Evolutionary conservation across 2,888 invertebrate genomes (phyloP), one percentile per base, ranked within the genome.

Genomic region (Oegoconia quadripuncta): DNA sequence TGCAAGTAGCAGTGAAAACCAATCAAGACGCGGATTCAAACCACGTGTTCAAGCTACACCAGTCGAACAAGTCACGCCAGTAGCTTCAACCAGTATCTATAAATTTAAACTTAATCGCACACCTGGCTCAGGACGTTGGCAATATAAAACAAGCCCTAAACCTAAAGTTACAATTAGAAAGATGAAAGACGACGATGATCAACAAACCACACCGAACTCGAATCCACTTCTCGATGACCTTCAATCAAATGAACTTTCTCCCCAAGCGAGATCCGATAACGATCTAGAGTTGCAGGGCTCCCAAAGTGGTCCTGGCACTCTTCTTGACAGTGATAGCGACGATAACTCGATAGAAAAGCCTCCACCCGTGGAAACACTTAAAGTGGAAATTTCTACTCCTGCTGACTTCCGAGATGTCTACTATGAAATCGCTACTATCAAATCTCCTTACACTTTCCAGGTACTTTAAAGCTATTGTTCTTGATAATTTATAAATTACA

Each of bases 381-480:
- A 95, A 74, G 94, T 96, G 6, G 95, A 95, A 76, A 96, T 96
- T 55, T 95, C 96, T 1, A 96, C 96, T 1, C 95, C 95, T 1
- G 93, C 93, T 17, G 95, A 95, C 71, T 94, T 95, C 62, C 91
- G 91, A 69, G 94, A 96, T 73, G 90, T 94, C 49, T 96, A 96
- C 66, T 96, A 94, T 65, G 95, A 96, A 88, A 94, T 96, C 57
- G 96, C 95, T 25, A 96, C 96, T 2, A 94, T 96, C 51, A 95
- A 94, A 74, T 95, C 95, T 44, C 96, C 96, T 3, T 96, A 95
- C 64, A 93, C 94, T 40, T 96, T 96, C 80, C 95, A 96, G 92
- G 96, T 95, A 88, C 75, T 15, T n/a, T 12, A 26, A 11, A n/a
- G n/a, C 25, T 13, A 23, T 33, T 23, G 8, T 23, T 37, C 16